These are phyloP conservation scores for Percopsis transmontana DNA, from an alignment of 2,113 vertebrate genomes.

Conservation along the genomic window DNA sequence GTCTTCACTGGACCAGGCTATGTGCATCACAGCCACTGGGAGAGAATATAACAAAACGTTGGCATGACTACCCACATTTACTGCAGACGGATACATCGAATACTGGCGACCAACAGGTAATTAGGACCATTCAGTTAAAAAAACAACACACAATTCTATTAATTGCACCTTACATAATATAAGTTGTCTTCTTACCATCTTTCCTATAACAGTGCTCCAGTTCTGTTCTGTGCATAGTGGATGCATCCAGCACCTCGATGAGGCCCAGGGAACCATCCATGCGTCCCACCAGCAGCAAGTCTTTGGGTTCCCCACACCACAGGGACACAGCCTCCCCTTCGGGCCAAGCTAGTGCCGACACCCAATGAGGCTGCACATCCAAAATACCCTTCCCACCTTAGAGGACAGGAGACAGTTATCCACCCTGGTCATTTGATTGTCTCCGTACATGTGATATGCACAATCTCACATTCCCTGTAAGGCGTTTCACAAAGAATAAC, in stretches of 20 bases:
- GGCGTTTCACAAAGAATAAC: no score
- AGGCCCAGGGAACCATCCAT: constrained; percentile 94
- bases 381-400: constrained; percentile 90
- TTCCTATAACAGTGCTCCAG: constrained; percentile 96
- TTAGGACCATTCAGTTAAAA: neutral
- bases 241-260: constrained; percentile 88
- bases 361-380: constrained; percentile 94
- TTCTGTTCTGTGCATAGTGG: constrained; percentile 86
- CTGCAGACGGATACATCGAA: no score
- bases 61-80: no score
- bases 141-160: neutral
- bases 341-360: constrained; percentile 91
- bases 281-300: constrained; percentile 90
- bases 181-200: constrained; percentile 78
- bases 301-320: constrained; percentile 87
- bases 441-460: no score
- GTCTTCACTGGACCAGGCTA: constrained; percentile 96
- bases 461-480: no score
- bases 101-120: no score
- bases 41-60: constrained; percentile 9
- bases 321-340: constrained; percentile 81
- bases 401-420: neutral
- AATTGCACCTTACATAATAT: neutral
- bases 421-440: no score
- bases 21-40: constrained; percentile 90